Conservation (phyloP, 1,140 invertebrate genomes). For the Pogonognathellus flavescens region DNA sequence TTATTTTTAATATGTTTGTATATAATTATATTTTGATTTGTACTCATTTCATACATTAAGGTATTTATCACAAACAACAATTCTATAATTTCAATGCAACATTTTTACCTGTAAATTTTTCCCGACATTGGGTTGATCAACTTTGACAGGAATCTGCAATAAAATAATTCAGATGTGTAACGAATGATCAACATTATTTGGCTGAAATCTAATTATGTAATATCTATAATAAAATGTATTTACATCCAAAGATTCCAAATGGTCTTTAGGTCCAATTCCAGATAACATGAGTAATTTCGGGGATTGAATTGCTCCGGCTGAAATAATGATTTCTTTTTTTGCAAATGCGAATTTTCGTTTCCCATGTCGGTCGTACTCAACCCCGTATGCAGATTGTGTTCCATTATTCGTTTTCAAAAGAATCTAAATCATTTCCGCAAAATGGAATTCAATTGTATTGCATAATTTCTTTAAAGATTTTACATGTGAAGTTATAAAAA, state of each 20-base stretch:
- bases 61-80: no score
- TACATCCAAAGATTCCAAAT: constrained; percentile 67
- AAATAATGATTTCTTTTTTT: constrained; percentile 67
- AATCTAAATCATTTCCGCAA: background rate
- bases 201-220: background rate
- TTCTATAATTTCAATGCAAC: no score
- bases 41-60: no score
- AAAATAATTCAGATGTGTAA: no score
- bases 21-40: no score
- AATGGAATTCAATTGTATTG: no score
- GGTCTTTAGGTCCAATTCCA: constrained; percentile 70
- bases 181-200: no score
- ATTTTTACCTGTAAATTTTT: constrained; percentile 56
- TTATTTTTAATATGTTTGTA: no score
- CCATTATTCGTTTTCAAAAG: constrained; percentile 5
- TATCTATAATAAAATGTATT: background rate
- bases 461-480: no score
- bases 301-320: constrained; percentile 67
- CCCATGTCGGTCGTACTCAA: constrained; percentile 58
- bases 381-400: constrained; percentile 52
- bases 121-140: constrained; percentile 18
- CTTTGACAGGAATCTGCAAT: constrained; percentile 55
- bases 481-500: no score
- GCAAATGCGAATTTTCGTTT: constrained; percentile 49
- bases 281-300: constrained; percentile 71